Base-by-base conservation (phyloP, 2,888 invertebrate genomes). In the Leptothorax acervorum region DNA sequence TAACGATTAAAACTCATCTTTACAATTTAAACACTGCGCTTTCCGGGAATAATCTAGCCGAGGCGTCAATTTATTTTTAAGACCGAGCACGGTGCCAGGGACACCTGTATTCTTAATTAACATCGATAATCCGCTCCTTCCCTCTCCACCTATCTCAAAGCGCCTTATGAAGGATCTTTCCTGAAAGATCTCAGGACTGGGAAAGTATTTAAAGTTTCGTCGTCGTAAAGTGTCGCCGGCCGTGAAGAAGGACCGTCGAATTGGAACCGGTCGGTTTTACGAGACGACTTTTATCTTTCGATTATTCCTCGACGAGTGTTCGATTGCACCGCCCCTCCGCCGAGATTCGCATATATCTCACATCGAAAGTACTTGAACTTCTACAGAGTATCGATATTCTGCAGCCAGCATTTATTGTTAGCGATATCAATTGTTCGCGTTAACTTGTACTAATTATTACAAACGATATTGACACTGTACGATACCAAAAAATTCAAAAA, bases 61-160 rank as follows among this genome's bases (percentile, higher is more conserved):
- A 53, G 23, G 60, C 53, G 60, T 71, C 79, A 28, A 79, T 71
- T 60, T 71, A 79, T 79, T 79, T 79, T 71, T 71, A 48, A 60
- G 48, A 31, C 28, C 35, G 57, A 70, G 79, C 48, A 48, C 66
- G 31, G 70, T 71, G 71, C 71, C 71, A 79, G 79, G 18, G 60
- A 79, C 79, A 79, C 48, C 79, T 79, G 79, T 79, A 71, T 71
- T 79, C 71, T 79, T 79, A 79, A 79, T 79, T 79, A 79, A 79
- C 79, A 79, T 79, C 79, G 60, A 79, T 79, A 79, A 79, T 79
- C 79, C 45, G 51, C 15, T 48, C 23, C 45, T 48, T 48, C 48
- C 23, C 48, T 39, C 48, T 39, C 6, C 45, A 57, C 23, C 51
- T 12, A 11, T 57, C 70, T 39, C 60, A 39, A 60, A 71, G 79